Base-by-base conservation (phyloP, 2,888 invertebrate species). In the Digitonthophagus gazella region DNA sequence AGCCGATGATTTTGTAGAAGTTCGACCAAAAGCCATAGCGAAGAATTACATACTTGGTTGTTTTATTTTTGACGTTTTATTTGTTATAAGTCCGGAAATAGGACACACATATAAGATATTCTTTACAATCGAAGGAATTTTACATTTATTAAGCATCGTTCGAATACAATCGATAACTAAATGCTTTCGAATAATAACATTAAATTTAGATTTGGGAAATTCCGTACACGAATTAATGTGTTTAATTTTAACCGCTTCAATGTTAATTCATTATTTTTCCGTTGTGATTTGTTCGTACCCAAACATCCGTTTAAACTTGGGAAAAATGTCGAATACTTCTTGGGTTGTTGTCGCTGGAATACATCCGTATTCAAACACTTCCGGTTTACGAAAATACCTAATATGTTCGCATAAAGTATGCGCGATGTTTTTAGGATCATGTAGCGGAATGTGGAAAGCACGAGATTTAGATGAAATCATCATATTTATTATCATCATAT, bases 331-430 rank as follows among this genome's bases (percentile, higher is more conserved):
- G 8, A 28, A 15, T n/a, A 18, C 22, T 14, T 68, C 68, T 16
- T 68, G 68, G 68, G 67, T 67, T 55, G 15, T 61, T 54, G 20
- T 28, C 15, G 14, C 16, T n/a, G 15, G 15, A 0, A n/a, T 22
- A 22, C 64, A 19, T 6, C 14, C 22, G 3, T n/a, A 3, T 5
- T 22, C 54, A 2, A 67, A 68, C 58, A 11, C 57, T 16, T 56
- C 18, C 5, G 20, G 56, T n/a, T 11, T n/a, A 1, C 58, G 65
- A 2, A 65, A 16, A 28, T 68, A 68, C 54, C 15, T 68, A 1
- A 58, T 65, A 56, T 54, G 68, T 61, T 54, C 65, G 3, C 68
- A 68, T 54, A 68, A 68, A 58, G 68, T 65, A 2, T 58, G 44
- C n/a, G 68, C 65, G 0, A 28, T 65, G 15, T 58, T 68, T 28